Evolutionary conservation across 1,140 invertebrate species (phyloP).

Genomic region (Saccostrea cuccullata): DNA sequence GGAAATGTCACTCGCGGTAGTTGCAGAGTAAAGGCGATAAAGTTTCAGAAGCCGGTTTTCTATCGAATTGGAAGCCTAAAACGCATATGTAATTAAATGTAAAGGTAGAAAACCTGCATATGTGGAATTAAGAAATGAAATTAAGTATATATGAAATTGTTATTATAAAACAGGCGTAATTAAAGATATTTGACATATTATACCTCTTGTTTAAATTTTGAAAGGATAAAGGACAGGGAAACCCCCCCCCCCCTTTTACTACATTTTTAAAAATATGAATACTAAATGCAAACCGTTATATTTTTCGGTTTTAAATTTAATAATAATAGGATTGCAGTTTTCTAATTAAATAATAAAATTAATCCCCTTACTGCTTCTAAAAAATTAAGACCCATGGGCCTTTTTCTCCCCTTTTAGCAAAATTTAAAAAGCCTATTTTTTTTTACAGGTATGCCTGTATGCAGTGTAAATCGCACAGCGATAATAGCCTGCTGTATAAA

Average conservation of each 20-base stretch:
- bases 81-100: too few relatives aligned
- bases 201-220: too few relatives aligned
- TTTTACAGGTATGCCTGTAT: constrained; percentile 9
- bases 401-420: neutral
- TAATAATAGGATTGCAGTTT: neutral
- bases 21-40: neutral
- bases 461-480: constrained; percentile 7
- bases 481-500: too few relatives aligned
- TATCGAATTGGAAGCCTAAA: too few relatives aligned
- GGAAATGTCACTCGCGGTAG: neutral
- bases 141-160: neutral
- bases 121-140: neutral
- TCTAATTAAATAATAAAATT: neutral
- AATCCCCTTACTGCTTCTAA: neutral
- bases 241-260: too few relatives aligned
- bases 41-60: too few relatives aligned
- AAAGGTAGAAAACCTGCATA: neutral
- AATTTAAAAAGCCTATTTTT: neutral
- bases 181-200: too few relatives aligned
- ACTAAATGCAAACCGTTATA: too few relatives aligned
- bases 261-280: too few relatives aligned
- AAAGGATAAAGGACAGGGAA: too few relatives aligned
- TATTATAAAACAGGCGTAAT: neutral
- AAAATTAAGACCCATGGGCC: neutral
- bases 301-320: too few relatives aligned